Evolutionary conservation across 2,888 invertebrate species (phyloP), one percentile per base, ranked within the genome.

Genomic region (Reticulitermes lucifugus): DNA sequence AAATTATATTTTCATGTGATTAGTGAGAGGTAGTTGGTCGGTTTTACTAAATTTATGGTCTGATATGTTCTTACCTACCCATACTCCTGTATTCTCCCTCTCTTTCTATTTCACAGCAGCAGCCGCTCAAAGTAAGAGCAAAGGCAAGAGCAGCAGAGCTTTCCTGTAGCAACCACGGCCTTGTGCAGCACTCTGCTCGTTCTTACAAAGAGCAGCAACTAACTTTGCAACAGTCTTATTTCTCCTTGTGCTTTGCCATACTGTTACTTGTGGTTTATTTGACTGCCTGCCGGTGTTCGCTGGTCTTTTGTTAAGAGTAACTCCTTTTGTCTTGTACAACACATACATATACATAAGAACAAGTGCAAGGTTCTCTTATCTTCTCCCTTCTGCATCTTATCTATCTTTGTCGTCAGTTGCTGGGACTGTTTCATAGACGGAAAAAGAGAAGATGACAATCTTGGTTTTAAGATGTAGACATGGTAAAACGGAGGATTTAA

Each of bases 201-300:
- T 81, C 81, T 81, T 81, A 81, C 81, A 81, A 81, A 81, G 81
- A 81, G 65, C 79, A 79, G 55, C 81, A 80, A 80, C 80, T 80
- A 81, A 77, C 77, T 77, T 77, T 77, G 77, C 77, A n/a, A 7
- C 25, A 51, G 79, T n/a, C 81, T 70, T 81, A 46, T 21, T 46
- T 70, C 81, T 65, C 70, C 29, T 70, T 70, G 70, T 70, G 43
- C 81, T 81, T 70, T 81, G 43, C 81, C 41, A 65, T 81, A 81
- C 81, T 81, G 81, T 81, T 81, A n/a, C 81, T 70, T 81, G 81
- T 81, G 81, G 81, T 81, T 81, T 81, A 81, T 81, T 81, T 81
- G 70, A 60, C 81, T 70, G 81, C 81, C 12, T 80, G 60, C 60
- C 35, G 22, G 41, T 59, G 60, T 21, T 60, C 41, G 81, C 81